phyloP scores from a whole-genome alignment of 2,888 invertebrate genomes.

The Cephus runcator region DNA sequence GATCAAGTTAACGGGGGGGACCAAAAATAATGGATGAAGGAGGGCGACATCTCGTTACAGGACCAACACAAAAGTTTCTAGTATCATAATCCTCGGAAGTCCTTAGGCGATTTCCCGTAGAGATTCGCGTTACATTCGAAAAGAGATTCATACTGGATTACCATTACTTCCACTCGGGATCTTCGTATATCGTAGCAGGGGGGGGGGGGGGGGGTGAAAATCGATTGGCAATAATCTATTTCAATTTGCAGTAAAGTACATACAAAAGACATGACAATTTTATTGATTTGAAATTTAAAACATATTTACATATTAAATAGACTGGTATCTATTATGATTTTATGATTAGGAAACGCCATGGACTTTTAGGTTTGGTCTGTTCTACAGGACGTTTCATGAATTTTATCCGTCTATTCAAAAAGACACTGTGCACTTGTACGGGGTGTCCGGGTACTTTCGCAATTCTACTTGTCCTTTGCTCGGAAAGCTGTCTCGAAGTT shows the following conservation, averaged over 20 bases:
- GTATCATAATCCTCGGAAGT: constrained; percentile 59
- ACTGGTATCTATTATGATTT: not conserved
- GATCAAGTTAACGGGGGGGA: not conserved
- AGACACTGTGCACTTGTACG: no score
- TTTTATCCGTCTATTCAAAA: no score
- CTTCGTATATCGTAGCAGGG: constrained; percentile 25
- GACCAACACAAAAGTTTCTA: constrained; percentile 21
- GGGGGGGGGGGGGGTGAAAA: constrained; percentile 35
- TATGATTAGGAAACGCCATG: not conserved
- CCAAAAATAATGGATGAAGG: not conserved
- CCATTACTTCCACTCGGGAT: constrained; percentile 58
- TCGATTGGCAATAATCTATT: constrained; percentile 54
- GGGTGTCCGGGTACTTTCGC: not conserved
- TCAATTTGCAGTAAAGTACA: constrained; percentile 61
- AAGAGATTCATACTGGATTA: constrained; percentile 57
- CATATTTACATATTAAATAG: constrained; percentile 26
- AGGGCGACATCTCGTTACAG: not conserved
- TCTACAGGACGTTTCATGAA: no score
- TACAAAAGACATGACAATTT: constrained; percentile 19
- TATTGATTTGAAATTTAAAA: constrained; percentile 18
- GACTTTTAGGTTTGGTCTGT: not conserved
- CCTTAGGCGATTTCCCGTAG: constrained; percentile 17
- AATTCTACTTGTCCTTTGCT: not conserved
- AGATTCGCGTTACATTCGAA: constrained; percentile 47
- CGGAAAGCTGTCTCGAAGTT: not conserved